phyloP scores from a whole-genome alignment of 2,113 vertebrate species.

The Sylvia atricapilla region DNA sequence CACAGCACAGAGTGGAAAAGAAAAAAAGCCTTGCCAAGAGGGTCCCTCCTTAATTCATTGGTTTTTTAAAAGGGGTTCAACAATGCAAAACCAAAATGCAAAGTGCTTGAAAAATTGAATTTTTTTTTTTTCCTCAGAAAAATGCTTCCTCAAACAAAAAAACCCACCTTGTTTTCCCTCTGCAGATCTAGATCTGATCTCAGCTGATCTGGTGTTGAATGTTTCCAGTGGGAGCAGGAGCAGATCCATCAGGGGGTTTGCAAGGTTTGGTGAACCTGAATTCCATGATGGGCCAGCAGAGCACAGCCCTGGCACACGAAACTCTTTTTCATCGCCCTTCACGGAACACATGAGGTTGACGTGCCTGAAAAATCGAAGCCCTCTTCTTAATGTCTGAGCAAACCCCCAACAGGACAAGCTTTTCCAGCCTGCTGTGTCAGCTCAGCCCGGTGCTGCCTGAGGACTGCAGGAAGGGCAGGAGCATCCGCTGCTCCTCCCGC shows the following conservation, averaged over 20 bases:
- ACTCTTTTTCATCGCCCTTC: neutral
- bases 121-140: too few species aligned
- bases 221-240: neutral
- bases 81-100: neutral
- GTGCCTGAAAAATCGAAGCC: neutral
- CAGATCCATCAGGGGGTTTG: neutral
- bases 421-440: neutral
- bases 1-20: neutral
- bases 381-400: neutral
- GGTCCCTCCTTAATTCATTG: neutral
- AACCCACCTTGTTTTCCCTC: neutral
- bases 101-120: neutral
- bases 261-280: neutral
- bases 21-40: neutral
- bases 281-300: neutral
- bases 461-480: neutral
- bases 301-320: neutral
- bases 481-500: neutral
- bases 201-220: neutral
- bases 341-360: neutral
- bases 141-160: neutral
- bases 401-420: neutral
- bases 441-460: accelerated
- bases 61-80: neutral
- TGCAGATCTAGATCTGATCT: neutral